Base-by-base conservation (phyloP, 2,113 vertebrate genomes). In the Xyliphius kryptos region DNA sequence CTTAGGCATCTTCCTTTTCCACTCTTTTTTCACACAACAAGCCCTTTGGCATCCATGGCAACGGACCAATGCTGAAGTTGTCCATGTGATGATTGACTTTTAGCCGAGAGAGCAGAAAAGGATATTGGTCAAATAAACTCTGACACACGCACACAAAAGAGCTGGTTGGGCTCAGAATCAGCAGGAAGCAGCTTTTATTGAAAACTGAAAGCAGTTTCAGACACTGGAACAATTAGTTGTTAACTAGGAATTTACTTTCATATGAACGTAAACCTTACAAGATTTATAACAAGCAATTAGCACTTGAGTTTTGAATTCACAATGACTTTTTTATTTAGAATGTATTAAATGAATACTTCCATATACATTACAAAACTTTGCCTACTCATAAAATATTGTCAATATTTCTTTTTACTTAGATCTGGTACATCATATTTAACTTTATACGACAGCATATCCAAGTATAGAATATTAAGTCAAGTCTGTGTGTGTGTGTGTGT, bases 41-140 rank as follows among this genome's bases (percentile, higher is more conserved):
- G 70, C 67, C 61, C 36, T 68, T 66, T 65, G 46, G 78, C 86
- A 79, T 69, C 81, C 75, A 85, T 80, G 77, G 83, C 73, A 80
- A 84, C 82, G 36, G 56, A 73, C 70, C 59, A 70, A 81, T 80
- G 76, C 76, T 76, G 76, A 76, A 75, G 68, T 70, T 65, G 67
- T 80, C 73, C 71, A 61, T 65, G 43, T 36, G 59, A 68, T 44
- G 62, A 69, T 56, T 47, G 64, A 75, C 60, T 76, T 70, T 21
- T 51, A 41, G 44, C 48, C 63, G 55, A 70, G 37, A 67, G 73
- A 67, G 44, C 58, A 54, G 63, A 15, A 55, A 20, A 59, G 44
- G 55, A 68, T 70, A 71, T 64, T 68, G 65, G 44, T n/a, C 17
- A 61, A 58, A 71, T 70, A 55, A 62, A 49, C 49, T 56, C 44